Evolutionary conservation across 2,888 invertebrate species (phyloP).

Genomic region (Drosophila kokeensis): DNA sequence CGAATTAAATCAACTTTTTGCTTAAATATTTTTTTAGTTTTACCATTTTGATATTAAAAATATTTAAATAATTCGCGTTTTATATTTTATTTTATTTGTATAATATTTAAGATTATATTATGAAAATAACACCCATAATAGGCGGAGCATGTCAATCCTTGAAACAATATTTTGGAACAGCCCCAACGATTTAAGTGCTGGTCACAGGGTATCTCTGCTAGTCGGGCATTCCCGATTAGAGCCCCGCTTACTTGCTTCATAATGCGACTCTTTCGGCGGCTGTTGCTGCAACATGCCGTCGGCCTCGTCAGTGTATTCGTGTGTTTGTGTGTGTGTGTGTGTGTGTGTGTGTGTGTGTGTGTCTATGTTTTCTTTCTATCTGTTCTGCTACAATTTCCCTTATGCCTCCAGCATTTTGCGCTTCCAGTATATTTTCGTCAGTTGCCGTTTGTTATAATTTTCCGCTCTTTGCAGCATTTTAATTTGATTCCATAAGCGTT

Average conservation of each 20-base stretch:
- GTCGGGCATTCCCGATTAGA: neutral
- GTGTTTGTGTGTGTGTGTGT: neutral
- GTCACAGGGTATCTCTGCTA: conserved; percentile 14
- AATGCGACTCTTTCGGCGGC: conserved; percentile 57
- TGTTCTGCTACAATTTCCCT: conserved; percentile 72
- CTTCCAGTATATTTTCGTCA: conserved; percentile 45
- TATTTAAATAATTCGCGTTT: fast-evolving
- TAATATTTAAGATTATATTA: neutral
- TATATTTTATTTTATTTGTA: neutral
- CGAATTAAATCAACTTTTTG: neutral
- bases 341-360: conserved; percentile 20
- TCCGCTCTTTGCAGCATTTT: conserved; percentile 82
- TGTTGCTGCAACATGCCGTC: conserved; percentile 43
- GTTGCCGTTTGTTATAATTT: conserved; percentile 78
- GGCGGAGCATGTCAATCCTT: neutral
- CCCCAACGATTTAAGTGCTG: neutral
- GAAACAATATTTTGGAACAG: neutral
- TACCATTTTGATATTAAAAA: neutral
- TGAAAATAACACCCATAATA: neutral
- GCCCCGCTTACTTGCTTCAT: conserved; percentile 49
- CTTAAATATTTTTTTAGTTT: neutral
- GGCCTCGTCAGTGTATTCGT: conserved; percentile 30
- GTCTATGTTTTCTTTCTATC: conserved; percentile 68
- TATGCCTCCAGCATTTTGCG: conserved; percentile 66
- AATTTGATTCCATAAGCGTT: conserved; percentile 78